A percentile compares a stretch with the other conserved stretches of the same genome.
phyloP scores from a whole-genome alignment of 2,113 vertebrate genomes.

The Phrynocephalus versicolor region DNA sequence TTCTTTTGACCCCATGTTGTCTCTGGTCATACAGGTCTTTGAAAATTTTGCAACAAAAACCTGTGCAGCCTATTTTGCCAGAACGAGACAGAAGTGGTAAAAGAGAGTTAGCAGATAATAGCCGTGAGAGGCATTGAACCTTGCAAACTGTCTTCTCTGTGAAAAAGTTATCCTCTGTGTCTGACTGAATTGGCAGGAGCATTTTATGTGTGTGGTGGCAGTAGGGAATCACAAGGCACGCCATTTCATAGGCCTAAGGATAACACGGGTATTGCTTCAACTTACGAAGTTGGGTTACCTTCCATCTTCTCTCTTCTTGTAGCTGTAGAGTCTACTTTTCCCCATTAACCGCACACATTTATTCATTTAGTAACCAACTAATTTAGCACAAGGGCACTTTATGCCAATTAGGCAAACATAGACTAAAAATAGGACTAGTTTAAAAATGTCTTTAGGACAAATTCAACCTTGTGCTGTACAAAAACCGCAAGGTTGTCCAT shows the following conservation, averaged over 20 bases:
- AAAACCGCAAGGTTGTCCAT: neutral
- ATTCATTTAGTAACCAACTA: neutral
- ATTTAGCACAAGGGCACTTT: neutral
- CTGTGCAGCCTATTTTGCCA: neutral
- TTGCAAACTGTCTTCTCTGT: neutral
- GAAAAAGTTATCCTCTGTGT: neutral
- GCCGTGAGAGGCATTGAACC: too few relatives aligned
- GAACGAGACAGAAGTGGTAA: neutral
- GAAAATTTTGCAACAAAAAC: neutral
- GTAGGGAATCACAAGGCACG: neutral
- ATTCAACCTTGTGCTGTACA: neutral
- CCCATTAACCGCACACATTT: conserved; percentile 7
- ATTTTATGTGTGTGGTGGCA: too few relatives aligned
- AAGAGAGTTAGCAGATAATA: neutral
- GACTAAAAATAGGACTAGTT: neutral
- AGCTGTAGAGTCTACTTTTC: neutral
- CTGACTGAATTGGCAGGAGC: neutral
- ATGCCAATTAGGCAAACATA: neutral
- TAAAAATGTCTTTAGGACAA: neutral
- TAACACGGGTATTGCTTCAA: neutral
- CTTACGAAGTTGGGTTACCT: neutral
- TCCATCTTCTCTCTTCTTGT: neutral
- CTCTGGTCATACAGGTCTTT: neutral
- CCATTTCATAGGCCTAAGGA: neutral
- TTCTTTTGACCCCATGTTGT: neutral